Percentiles rank a stretch among this genome's conserved stretches.
phyloP scores from a whole-genome alignment of 2,888 invertebrate genomes.

The Eremobia ochroleuca region DNA sequence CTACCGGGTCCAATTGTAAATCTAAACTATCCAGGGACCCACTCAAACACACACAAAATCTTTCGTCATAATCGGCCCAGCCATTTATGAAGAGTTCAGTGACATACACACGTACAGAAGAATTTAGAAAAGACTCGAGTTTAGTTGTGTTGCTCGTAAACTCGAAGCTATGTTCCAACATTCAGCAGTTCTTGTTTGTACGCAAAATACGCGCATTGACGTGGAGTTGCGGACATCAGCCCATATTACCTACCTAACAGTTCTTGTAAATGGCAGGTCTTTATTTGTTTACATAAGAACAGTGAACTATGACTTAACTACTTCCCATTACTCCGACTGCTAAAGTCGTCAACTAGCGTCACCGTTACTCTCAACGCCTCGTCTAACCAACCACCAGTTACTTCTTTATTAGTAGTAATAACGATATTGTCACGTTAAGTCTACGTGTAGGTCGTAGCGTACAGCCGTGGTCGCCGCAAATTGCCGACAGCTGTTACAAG shows the following conservation, averaged over 20 bases:
- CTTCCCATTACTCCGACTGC: not conserved
- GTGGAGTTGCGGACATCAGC: too few relatives aligned
- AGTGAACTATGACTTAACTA: constrained; percentile 5
- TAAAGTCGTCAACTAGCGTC: constrained; percentile 19
- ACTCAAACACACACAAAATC: too few relatives aligned
- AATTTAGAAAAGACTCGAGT: not conserved
- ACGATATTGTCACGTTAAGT: constrained; percentile 35
- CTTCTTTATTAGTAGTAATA: constrained; percentile 41
- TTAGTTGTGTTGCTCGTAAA: too few relatives aligned
- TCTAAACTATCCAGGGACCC: too few relatives aligned
- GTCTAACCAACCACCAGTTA: constrained; percentile 15
- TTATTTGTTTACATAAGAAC: not conserved
- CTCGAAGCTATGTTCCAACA: not conserved
- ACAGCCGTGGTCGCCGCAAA: constrained; percentile 49
- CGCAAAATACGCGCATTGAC: too few relatives aligned
- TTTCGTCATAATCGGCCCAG: too few relatives aligned
- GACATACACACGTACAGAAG: too few relatives aligned
- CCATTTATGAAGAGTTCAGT: too few relatives aligned
- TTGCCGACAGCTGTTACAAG: constrained; percentile 60
- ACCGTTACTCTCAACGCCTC: constrained; percentile 3
- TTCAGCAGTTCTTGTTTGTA: too few relatives aligned
- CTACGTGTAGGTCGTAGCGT: constrained; percentile 24
- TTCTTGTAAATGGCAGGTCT: not conserved
- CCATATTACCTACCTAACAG: too few relatives aligned
- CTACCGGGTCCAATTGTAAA: too few relatives aligned